These are phyloP conservation scores for Peromyscus attwateri DNA, from an alignment of 2,797 vertebrate genomes.

Conservation along the genomic window DNA sequence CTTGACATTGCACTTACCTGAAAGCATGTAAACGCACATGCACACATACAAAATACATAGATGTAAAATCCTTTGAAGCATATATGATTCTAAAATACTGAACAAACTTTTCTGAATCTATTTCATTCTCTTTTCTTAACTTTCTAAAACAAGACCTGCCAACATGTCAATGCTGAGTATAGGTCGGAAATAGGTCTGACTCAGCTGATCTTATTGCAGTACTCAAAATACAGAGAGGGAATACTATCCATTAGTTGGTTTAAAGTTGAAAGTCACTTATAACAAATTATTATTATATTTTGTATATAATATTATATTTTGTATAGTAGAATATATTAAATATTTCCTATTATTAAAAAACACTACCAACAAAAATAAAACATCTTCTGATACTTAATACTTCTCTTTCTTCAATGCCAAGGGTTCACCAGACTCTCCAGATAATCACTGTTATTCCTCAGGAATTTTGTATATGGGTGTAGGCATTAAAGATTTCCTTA, in stretches of 20 bases:
- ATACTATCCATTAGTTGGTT: background rate
- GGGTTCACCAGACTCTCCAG: constrained; percentile 1
- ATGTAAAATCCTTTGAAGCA: background rate
- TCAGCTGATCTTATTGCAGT: background rate
- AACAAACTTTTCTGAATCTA: background rate
- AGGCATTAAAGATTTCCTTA: background rate
- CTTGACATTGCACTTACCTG: constrained; percentile 36
- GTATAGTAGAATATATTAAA: constrained; percentile 42
- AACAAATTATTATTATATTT: background rate
- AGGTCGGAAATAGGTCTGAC: background rate
- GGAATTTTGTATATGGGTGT: constrained; percentile 5
- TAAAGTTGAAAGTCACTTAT: constrained; percentile 48
- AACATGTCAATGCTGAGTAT: background rate
- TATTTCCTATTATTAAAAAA: constrained; percentile 24
- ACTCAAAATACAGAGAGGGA: background rate
- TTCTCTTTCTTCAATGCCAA: background rate
- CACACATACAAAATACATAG: background rate
- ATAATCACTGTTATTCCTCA: background rate
- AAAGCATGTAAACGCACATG: background rate
- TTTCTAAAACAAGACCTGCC: background rate
- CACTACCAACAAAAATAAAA: background rate
- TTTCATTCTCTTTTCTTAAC: background rate
- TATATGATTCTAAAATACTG: background rate
- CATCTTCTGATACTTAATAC: background rate
- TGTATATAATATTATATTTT: background rate